Base-by-base conservation (phyloP, 2,797 vertebrate genomes). In the Rhinatrema bivittatum region DNA sequence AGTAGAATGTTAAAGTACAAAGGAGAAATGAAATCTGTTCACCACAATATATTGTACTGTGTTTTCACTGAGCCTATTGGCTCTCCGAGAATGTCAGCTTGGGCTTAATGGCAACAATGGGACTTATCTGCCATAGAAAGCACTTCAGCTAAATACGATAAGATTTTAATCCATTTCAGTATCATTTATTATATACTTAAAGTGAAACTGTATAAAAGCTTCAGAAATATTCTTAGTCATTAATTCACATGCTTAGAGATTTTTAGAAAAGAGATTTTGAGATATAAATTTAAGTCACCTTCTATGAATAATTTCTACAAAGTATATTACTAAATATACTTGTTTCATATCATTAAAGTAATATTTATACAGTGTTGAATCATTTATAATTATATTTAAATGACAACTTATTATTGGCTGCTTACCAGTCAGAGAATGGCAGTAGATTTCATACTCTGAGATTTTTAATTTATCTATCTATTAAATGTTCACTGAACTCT, bases 311-410 rank as follows among this genome's bases (percentile, higher is more conserved):
- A 48, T 45, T 43, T 18, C 13, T 44, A 18, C 12, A 40, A 14
- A 42, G 10, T 4, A 50, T 18, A 55, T 56, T 56, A 32, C 10
- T 43, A 52, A 6, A 2, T 32, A 29, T 16, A n/a, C 32, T 18
- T 54, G 24, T 33, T 12, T 37, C 41, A 15, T 14, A 19, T 59
- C 37, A 56, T 14, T 54, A 56, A 59, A 58, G 53, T 45, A 48
- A 20, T 13, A 11, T 17, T 69, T 55, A 33, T 10, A 11, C 12
- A 19, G 11, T 16, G 42, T 18, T 16, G 60, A 51, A 48, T 27
- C 35, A 41, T 36, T 15, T 32, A 31, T 2, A 16, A 20, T 29
- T 36, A 20, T 12, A 2, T 43, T 39, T 45, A 19, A 21, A 46
- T 30, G 9, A n/a, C n/a, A n/a, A n/a, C n/a, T n/a, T n/a, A n/a